Base-by-base conservation (phyloP, 2,888 invertebrate genomes). In the Caenorhabditis wallacei region DNA sequence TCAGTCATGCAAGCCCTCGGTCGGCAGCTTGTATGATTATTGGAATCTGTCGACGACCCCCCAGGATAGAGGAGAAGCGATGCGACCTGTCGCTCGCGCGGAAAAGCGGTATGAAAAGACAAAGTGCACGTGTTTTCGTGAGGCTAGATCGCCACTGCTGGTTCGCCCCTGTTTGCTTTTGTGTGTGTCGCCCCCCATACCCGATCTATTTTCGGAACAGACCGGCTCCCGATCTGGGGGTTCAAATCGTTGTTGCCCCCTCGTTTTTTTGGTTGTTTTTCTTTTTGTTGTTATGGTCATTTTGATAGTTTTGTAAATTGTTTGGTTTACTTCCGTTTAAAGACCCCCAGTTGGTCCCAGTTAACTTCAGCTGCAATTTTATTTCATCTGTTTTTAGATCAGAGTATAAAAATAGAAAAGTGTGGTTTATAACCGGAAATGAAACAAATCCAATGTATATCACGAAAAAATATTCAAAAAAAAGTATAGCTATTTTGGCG, bases 81-180 rank as follows among this genome's bases (percentile, higher is more conserved):
- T n/a, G n/a, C n/a, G 20, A 56, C 51, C 35, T 20, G 37, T 59
- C 59, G 61, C n/a, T n/a, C n/a, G n/a, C n/a, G 43, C 11, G 43
- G 43, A 24, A 30, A 13, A 40, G 40, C 46, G 57, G 76, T 61
- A 68, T 61, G 78, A 78, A 78, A 78, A 78, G 78, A 78, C 78
- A 78, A 78, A 78, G 78, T 78, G 78, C 78, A 78, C 78, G 78
- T 78, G 78, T 78, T 78, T 78, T 78, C 78, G 78, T 78, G 78
- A 61, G 69, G 48, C 51, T 69, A 61, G 78, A 78, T 69, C 78
- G 69, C 69, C 64, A 35, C 79, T 56, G 37, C 75, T 43, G 30
- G 51, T 59, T 37, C 24, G 40, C 74, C 54, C 64, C 61, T 69
- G 35, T 53, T 76, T 69, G 56, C 66, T 76, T 57, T 68, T 66